Base-by-base conservation (phyloP, 2,797 vertebrate species). In the Prionace glauca region DNA sequence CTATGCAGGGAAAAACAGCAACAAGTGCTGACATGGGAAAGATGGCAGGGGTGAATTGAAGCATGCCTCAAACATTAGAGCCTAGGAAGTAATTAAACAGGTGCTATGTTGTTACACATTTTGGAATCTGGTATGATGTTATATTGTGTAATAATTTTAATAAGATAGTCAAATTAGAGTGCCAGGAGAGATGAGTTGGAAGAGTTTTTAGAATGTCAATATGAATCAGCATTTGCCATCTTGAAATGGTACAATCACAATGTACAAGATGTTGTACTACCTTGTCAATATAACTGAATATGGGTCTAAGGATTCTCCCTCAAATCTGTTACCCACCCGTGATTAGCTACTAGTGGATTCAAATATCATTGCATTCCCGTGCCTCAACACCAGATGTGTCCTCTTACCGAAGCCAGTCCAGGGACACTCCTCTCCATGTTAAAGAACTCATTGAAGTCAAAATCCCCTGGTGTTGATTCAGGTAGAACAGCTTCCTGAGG, bases 401-500 rank as follows among this genome's bases (percentile, higher is more conserved):
- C 72, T 97, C 99, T 99, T 98, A 99, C 99, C 97, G 98, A 99
- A 96, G 99, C 99, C 97, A 99, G 97, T 95, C 98, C 98, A 94
- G 99, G 99, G 97, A 99, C 98, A 8, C 98, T 99, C 97, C 99
- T 99, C 97, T 99, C 99, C 97, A 99, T 97, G 97, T 99, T 99
- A 97, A 99, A 99, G 97, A 99, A 99, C 96, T 99, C 99, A 96
- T 99, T 99, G 97, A 99, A 99, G 97, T 99, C 99, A 97, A 99
- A 99, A 94, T 99, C 99, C 96, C 99, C 98, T 11, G 98, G 97
- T 16, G 98, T 97, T 65, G 98, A 98, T 96, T 99, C 99, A 3
- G 98, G 98, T 72, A 99, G 97, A 94, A 98, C 97, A 0, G 98
- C 97, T 9, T 98, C 97, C 96, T 98, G 98, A 71, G 98, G 99